Base-by-base conservation (phyloP, 2,888 invertebrate species). In the Phlogophora meticulosa region DNA sequence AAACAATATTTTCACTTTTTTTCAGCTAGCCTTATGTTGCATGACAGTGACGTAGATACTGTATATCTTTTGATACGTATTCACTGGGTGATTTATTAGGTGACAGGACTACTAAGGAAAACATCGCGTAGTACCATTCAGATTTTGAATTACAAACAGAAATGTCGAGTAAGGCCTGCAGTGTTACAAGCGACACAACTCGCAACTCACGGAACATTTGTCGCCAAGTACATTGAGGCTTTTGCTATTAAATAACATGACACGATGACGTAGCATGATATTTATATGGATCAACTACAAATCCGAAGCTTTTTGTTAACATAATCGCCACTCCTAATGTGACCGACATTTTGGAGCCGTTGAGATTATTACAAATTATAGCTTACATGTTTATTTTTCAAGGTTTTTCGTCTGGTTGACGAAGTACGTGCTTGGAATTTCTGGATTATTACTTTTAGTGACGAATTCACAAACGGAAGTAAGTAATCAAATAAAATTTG, bases 261-360 rank as follows among this genome's bases (percentile, higher is more conserved):
- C 42, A 49, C 22, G 22, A 53, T 53, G 40, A 70, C 38, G 36
- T 13, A 40, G 34, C 46, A 11, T 46, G 38, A 68, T 24, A 60
- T 70, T 22, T 48, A 28, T 49, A 32, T 49, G 36, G 17, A 69
- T 68, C 28, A 49, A 49, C 36, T 49, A 59, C 52, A 42, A 32
- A 48, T 42, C 17, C 52, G 22, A 42, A 13, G 28, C 22, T 36
- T 48, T 63, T 68, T 64, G 67, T 67, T 56, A 53, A 7, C 62
- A 42, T 38, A 57, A 59, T 62, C 61, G 38, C 40, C 60, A 58
- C 51, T 64, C 22, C 55, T 64, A 56, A 63, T 63, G 46, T 60
- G 46, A 45, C 58, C 52, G 57, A 53, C 42, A 57, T 55, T 63
- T 72, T 48, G 36, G 42, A 46, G 46, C 65, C 65, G 15, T 9